Evolutionary conservation across 1,140 invertebrate genomes (phyloP).

Genomic region (Drosophila pectinifera): DNA sequence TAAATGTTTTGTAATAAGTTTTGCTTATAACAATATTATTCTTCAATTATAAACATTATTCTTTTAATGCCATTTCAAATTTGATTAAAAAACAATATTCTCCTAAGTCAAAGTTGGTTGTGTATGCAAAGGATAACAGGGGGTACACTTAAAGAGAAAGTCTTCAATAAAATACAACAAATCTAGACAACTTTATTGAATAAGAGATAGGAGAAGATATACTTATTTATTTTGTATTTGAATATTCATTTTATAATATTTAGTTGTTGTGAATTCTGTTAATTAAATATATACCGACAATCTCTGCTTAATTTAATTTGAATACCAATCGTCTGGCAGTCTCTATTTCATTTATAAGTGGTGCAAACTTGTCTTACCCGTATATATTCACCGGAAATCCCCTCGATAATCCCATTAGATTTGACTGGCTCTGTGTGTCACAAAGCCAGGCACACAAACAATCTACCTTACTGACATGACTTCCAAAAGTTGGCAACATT

Average conservation of each 20-base stretch:
- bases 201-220: neutral
- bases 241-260: neutral
- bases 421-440: slow-evolving; percentile 29
- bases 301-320: neutral
- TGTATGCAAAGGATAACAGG: too few species aligned
- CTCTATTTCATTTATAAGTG: slow-evolving; percentile 11
- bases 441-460: slow-evolving; percentile 20
- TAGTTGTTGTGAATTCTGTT: neutral
- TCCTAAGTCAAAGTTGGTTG: too few species aligned
- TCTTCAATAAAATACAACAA: too few species aligned
- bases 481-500: slow-evolving; percentile 56
- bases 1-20: too few species aligned
- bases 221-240: neutral
- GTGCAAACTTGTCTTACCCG: slow-evolving; percentile 8
- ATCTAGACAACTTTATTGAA: neutral
- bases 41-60: neutral
- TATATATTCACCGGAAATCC: slow-evolving; percentile 13
- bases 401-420: slow-evolving; percentile 28
- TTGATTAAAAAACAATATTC: neutral
- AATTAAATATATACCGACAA: neutral
- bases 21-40: too few species aligned
- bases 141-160: neutral
- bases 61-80: neutral
- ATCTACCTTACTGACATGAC: slow-evolving; percentile 53
- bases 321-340: neutral